A percentile compares a stretch with the other conserved stretches of the same genome.
phyloP scores from a whole-genome alignment of 2,113 vertebrate genomes.

The Heloderma charlesbogerti region DNA sequence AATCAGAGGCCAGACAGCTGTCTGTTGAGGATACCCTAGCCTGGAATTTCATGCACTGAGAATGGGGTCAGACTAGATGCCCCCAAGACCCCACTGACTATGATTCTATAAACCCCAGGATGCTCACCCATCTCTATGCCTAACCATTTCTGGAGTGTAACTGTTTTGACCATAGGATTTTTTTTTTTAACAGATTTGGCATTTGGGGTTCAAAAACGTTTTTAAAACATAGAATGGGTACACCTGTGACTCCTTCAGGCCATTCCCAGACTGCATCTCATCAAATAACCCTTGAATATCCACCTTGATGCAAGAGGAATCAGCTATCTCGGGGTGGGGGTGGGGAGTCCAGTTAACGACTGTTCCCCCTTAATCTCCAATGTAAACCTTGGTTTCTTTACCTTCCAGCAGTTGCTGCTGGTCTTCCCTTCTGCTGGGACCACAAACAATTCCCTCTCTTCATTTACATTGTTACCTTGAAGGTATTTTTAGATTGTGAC shows the following conservation, averaged over 20 bases:
- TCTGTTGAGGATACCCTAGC: no score
- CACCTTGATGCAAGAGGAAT: background rate
- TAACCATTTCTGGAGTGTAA: no score
- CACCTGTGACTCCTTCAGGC: background rate
- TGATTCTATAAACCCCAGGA: no score
- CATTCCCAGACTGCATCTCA: background rate
- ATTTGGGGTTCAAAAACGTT: background rate
- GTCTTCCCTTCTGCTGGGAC: constrained; percentile 28
- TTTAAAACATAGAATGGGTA: background rate
- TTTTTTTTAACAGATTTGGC: background rate
- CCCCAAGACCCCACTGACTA: no score
- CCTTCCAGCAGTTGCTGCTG: constrained; percentile 5
- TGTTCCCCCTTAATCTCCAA: background rate
- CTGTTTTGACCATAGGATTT: background rate
- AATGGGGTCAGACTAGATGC: no score
- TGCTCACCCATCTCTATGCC: background rate
- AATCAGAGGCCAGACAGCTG: no score
- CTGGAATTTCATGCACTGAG: no score
- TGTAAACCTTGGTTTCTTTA: rapidly evolving
- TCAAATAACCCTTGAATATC: background rate
- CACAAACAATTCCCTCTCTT: constrained; percentile 21
- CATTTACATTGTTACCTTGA: constrained; percentile 63
- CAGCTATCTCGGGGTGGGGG: background rate
- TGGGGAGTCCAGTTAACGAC: background rate
- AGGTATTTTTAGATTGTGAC: constrained; percentile 66